Evolutionary conservation across 2,113 vertebrate species (phyloP).

Genomic region (Formicarius rufipectus): DNA sequence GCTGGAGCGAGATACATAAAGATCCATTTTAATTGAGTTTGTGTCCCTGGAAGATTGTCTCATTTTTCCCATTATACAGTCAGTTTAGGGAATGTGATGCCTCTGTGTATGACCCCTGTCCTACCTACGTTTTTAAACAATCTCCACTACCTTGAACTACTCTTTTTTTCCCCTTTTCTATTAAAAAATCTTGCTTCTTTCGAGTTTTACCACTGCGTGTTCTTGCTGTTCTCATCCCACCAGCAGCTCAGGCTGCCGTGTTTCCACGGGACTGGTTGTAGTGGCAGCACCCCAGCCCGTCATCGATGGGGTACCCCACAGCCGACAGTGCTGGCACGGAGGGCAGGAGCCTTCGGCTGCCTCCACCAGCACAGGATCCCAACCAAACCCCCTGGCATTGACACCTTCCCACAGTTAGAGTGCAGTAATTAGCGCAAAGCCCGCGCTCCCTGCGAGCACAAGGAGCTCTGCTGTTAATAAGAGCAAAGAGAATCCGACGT

Average conservation of each 20-base stretch:
- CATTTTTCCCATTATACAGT: neutral
- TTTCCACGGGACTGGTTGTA: neutral
- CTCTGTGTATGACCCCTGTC: neutral
- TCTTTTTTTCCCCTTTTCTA: neutral
- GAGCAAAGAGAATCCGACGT: neutral
- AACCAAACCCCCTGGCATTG: neutral
- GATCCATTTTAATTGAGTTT: constrained; percentile 27
- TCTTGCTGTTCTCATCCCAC: neutral
- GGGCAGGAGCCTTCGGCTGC: neutral
- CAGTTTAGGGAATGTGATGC: neutral
- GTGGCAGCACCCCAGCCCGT: neutral
- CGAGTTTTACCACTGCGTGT: neutral
- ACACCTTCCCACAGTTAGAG: neutral
- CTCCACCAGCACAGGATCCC: neutral
- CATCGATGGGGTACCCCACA: neutral
- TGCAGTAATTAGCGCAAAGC: neutral
- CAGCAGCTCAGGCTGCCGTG: neutral
- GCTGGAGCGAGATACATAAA: constrained; percentile 5
- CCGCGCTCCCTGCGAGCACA: neutral
- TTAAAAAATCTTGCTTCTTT: neutral
- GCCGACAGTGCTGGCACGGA: fast-evolving
- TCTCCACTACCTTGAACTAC: neutral
- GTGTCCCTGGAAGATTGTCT: neutral
- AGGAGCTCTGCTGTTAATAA: neutral
- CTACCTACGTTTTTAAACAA: neutral